Percentiles rank a stretch among this genome's conserved stretches.
These are phyloP conservation scores for Nomada goodeniana DNA, from an alignment of 2,888 invertebrate species.

Conservation along the genomic window DNA sequence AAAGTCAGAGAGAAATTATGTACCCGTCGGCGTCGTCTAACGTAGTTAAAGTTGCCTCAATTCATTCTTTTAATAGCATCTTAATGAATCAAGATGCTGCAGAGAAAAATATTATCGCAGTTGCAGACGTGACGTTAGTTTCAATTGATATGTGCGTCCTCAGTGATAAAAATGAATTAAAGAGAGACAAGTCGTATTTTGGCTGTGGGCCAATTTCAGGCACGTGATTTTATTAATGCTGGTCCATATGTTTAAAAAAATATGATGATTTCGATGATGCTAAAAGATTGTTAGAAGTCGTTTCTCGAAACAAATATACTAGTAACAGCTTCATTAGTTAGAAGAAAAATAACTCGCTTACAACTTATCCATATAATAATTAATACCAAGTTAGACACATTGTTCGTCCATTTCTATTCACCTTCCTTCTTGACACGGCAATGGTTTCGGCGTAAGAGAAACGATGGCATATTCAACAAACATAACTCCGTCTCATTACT, in stretches of 20 bases:
- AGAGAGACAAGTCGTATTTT: neutral
- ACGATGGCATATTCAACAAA: too few species aligned
- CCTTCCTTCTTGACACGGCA: too few species aligned
- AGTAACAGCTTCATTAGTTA: too few species aligned
- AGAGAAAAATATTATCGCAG: neutral
- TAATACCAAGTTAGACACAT: too few species aligned
- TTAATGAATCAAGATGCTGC: neutral
- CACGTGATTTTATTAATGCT: neutral
- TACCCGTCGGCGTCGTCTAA: neutral
- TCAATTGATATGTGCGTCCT: neutral
- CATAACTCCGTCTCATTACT: too few species aligned
- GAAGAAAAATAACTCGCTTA: too few species aligned
- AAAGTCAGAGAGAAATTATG: neutral
- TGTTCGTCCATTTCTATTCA: too few species aligned
- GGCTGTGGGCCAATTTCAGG: neutral
- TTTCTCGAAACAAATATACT: too few species aligned
- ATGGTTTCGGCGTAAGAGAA: too few species aligned
- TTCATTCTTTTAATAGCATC: neutral
- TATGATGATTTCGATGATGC: too few species aligned
- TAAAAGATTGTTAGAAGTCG: too few species aligned
- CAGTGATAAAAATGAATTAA: neutral
- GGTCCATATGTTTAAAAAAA: neutral
- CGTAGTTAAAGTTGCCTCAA: neutral
- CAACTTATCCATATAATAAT: too few species aligned
- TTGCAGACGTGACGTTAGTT: neutral